Conservation (phyloP, 2,797 vertebrate genomes). For the Liasis olivaceus region DNA sequence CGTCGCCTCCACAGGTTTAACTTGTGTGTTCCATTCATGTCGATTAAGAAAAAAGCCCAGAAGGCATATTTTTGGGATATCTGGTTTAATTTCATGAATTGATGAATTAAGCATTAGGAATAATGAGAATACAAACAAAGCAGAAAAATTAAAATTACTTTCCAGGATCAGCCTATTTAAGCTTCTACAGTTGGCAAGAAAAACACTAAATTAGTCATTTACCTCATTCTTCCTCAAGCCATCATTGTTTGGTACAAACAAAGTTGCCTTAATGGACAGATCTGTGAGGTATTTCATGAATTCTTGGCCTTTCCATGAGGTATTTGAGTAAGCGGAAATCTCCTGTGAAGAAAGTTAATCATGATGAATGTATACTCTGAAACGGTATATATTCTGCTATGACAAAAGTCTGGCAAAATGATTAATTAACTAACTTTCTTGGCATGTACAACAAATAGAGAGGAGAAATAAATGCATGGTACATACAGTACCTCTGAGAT, state of each 20-base stretch:
- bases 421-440: neutral
- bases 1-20: neutral
- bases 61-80: neutral
- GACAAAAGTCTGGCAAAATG: neutral
- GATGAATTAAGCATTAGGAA: neutral
- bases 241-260: conserved; percentile 87
- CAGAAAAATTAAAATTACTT: neutral
- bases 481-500: neutral
- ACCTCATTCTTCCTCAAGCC: conserved; percentile 85
- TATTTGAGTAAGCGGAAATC: conserved; percentile 83
- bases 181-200: neutral
- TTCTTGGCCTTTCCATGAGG: conserved; percentile 74
- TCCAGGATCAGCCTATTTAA: neutral
- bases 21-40: neutral
- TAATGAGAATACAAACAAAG: neutral
- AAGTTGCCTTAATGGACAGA: conserved; percentile 77
- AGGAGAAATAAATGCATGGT: neutral
- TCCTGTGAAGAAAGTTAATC: conserved; percentile 73
- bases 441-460: neutral
- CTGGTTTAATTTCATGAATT: neutral
- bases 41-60: neutral
- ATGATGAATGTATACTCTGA: neutral
- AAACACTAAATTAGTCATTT: neutral
- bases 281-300: conserved; percentile 82
- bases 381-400: neutral